These are phyloP conservation scores for Ischnus inquisitorius DNA, from an alignment of 2,888 invertebrate species.

Conservation along the genomic window DNA sequence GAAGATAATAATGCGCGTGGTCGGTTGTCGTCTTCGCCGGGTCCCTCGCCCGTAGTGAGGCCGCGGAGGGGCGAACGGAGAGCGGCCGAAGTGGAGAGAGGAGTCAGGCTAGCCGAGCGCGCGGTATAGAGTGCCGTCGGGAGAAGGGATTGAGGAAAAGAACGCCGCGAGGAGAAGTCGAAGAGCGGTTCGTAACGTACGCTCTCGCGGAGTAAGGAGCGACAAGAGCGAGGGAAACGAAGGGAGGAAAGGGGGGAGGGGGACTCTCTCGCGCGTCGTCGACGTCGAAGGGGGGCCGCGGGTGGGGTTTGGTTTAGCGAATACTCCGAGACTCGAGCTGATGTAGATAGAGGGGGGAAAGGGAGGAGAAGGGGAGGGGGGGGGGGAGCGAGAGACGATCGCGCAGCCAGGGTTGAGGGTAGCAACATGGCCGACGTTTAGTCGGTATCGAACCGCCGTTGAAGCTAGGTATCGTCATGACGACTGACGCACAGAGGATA, in stretches of 20 bases:
- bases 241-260: conserved; percentile 1
- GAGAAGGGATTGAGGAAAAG: conserved; percentile 27
- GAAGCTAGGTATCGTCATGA: conserved; percentile 68
- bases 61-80: conserved; percentile 30
- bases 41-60: conserved; percentile 34
- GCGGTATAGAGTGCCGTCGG: conserved; percentile 12
- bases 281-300: background rate
- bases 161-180: conserved; percentile 61
- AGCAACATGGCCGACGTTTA: conserved; percentile 82
- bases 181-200: conserved; percentile 51
- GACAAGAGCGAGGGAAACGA: background rate
- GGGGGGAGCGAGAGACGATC: conserved; percentile 73
- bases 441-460: conserved; percentile 83
- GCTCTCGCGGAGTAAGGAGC: background rate
- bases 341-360: conserved; percentile 24
- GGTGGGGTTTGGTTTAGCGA: conserved; percentile 15
- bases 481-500: conserved; percentile 63
- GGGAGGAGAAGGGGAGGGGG: conserved; percentile 31
- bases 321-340: background rate
- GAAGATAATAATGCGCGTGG: conserved; percentile 75
- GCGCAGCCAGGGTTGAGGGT: conserved; percentile 76
- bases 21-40: conserved; percentile 55
- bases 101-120: background rate
- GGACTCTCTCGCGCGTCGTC: conserved; percentile 7
- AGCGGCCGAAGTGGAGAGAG: conserved; percentile 16